Evolutionary conservation across 2,113 vertebrate species (phyloP), one percentile per base, ranked within the genome.

Genomic region (Nibea albiflora): DNA sequence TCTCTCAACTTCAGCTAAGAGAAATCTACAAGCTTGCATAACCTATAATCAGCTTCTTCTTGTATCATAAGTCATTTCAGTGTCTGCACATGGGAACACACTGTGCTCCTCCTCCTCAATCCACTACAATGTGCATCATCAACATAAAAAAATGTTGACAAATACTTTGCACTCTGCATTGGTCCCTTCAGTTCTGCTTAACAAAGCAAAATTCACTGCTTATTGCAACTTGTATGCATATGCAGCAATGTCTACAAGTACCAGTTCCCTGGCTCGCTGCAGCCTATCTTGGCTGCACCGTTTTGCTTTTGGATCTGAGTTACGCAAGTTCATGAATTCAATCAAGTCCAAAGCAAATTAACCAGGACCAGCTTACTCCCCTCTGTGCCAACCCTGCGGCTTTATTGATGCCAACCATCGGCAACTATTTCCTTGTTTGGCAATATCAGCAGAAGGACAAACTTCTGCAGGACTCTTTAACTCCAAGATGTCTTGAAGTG

Each of bases 391-490:
- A 78, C 73, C 70, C 42, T 24, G 22, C 6, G 1, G 44, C 35
- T 62, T 73, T 61, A 52, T 61, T 66, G 53, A 69, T 77, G 78
- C 85, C 78, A 88, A 82, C 44, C 69, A n/a, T 63, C 4, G 49
- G 70, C 84, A 86, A 65, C 22, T 76, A 68, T 92, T 88, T 86
- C 90, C 90, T 90, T 84, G 26, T 89, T 87, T 93, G 92, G 89
- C 22, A 50, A 83, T 85, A 69, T 68, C 11, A 70, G 63, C 31
- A 7, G 26, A 26, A 47, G 69, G 17, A 47, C 22, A 67, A 81
- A 16, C 22, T 5, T 75, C 71, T 62, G 20, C 64, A 75, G 60
- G 26, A 39, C 24, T 71, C 62, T 76, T 80, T 65, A 83, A 89
- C 72, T 35, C 53, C 42, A 24, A 76, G 31, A 58, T 65, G 69